Conservation (phyloP, 2,113 vertebrate species). For the Macquaria ambigua region DNA sequence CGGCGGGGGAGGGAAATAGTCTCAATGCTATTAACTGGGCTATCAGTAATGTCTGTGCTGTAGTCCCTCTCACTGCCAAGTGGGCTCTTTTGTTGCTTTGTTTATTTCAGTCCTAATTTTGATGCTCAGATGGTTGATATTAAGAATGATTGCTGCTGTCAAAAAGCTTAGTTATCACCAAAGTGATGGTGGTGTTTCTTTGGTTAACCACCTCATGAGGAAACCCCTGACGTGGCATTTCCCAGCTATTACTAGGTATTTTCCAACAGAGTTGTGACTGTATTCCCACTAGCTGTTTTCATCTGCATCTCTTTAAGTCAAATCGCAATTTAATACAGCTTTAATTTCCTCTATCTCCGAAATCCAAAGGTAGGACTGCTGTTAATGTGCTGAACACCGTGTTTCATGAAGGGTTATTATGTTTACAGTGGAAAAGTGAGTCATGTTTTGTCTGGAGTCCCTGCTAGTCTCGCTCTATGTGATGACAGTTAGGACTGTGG, state of each 20-base stretch:
- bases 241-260: not conserved
- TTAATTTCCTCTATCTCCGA: constrained; percentile 23
- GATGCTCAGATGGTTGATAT: constrained; percentile 7
- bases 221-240: constrained; percentile 7
- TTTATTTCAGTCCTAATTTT: not conserved
- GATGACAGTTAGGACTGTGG: constrained; percentile 14
- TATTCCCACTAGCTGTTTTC: not conserved
- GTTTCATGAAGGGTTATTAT: constrained; percentile 25
- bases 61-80: not conserved
- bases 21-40: too few relatives aligned
- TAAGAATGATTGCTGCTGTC: not conserved
- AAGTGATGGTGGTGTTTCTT: not conserved
- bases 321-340: not conserved
- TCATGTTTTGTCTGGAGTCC: constrained; percentile 59
- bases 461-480: not conserved
- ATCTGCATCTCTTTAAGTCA: constrained; percentile 9
- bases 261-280: not conserved
- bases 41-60: not conserved
- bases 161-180: too few relatives aligned
- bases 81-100: not conserved
- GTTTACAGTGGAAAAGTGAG: constrained; percentile 68
- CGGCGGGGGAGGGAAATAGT: too few relatives aligned
- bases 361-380: not conserved
- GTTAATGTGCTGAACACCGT: constrained; percentile 14
- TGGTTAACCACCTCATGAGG: not conserved